Evolutionary conservation across 2,888 invertebrate genomes (phyloP), one percentile per base, ranked within the genome.

Genomic region (Rhopalosiphum nymphaeae): DNA sequence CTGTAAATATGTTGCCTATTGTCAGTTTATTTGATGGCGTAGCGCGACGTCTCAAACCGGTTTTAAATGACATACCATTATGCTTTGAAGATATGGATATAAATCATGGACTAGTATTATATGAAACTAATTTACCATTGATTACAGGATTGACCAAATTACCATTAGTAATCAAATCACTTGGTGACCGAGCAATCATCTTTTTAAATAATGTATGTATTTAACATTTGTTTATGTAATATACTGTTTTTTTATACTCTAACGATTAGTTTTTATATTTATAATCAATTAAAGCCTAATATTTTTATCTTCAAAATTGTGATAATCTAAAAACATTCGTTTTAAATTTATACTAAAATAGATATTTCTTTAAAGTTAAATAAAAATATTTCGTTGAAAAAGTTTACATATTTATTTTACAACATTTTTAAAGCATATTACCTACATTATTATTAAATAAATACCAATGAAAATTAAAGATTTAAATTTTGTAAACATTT

Each of bases 161-260:
- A 67, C 96, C 96, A 2, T 96, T 98, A 7, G 95, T 96, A 42
- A 96, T 97, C 11, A 95, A 96, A 1, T 96, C 96, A 67, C 96
- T 98, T 29, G 96, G 97, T n/a, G 98, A 98, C 96, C 96, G 97
- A 95, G 97, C 97, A 1, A 97, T 97, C 95, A 97, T 98, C 42
- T 97, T 96, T 95, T 96, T 98, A 29, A 95, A 95, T 91, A 94
- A 95, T 91, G 95, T 95, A 94, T 94, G 88, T 36, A 1, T 29
- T 42, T 56, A 16, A n/a, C 16, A 53, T n/a, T 53, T 9, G 44
- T n/a, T n/a, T 13, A 53, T 21, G 16, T 53, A 53, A 13, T 13
- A 13, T 67, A 13, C 13, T n/a, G 0, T 67, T 67, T 67, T 67
- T 29, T 61, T 61, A 11, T 56, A 10, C 29, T 61, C 29, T 29